Conservation (phyloP, 2,888 invertebrate genomes). For the Amblyjoppa fuscipennis region DNA sequence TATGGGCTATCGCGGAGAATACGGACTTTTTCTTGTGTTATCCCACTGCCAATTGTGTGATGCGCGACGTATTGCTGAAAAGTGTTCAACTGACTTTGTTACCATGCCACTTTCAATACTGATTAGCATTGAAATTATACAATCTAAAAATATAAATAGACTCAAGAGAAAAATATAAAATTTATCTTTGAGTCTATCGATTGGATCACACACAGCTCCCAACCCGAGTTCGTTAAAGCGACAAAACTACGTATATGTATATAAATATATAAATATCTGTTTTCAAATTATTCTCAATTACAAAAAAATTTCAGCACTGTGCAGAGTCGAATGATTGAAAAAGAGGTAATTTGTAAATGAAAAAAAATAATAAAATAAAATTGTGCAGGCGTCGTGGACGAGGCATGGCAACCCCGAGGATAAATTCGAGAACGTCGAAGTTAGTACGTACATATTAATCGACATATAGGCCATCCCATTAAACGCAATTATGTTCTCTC, state of each 20-base stretch:
- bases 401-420: conserved; percentile 55
- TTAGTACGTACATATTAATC: conserved; percentile 58
- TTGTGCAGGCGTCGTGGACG: conserved; percentile 51
- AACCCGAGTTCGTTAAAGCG: conserved; percentile 65
- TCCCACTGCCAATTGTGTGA: conserved; percentile 69
- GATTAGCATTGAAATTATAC: conserved; percentile 59
- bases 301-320: neutral
- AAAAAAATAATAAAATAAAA: conserved; percentile 23
- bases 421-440: conserved; percentile 54
- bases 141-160: conserved; percentile 22
- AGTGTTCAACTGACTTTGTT: conserved; percentile 68
- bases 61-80: conserved; percentile 68
- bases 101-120: conserved; percentile 70
- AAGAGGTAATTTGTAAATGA: conserved; percentile 10
- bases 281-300: conserved; percentile 16
- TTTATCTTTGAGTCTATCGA: conserved; percentile 40
- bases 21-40: conserved; percentile 69
- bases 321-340: conserved; percentile 26
- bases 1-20: conserved; percentile 67
- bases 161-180: conserved; percentile 18
- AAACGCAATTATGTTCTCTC: conserved; percentile 49
- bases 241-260: conserved; percentile 4
- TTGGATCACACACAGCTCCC: conserved; percentile 56
- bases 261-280: neutral
- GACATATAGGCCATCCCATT: conserved; percentile 56